Percentiles rank a stretch among this genome's conserved stretches.
Conservation (phyloP, 1,140 invertebrate species). For the Temnothorax longispinosus region DNA sequence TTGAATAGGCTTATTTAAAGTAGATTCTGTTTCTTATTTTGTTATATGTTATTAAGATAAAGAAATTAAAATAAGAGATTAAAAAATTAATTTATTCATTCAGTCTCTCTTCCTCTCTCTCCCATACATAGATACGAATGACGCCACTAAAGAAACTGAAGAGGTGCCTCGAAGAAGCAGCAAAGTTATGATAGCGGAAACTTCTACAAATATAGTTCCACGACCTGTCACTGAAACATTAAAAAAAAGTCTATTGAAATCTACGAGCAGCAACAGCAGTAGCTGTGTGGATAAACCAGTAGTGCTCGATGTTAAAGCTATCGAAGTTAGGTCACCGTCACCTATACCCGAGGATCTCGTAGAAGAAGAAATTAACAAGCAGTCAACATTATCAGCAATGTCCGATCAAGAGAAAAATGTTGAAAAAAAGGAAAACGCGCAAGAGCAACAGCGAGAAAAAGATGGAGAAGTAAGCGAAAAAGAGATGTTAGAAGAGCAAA, state of each 20-base stretch:
- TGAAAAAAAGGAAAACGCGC: constrained; percentile 26
- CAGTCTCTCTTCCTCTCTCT: no score
- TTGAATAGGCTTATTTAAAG: neutral
- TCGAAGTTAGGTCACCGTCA: constrained; percentile 76
- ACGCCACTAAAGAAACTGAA: neutral
- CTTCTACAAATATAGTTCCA: neutral
- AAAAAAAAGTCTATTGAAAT: constrained; percentile 76
- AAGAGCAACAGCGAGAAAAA: constrained; percentile 42
- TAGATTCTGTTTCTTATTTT: neutral
- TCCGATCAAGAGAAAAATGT: constrained; percentile 27
- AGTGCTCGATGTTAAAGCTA: constrained; percentile 63
- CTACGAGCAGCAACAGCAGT: constrained; percentile 61
- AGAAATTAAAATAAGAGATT: neutral
- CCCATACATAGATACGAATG: neutral
- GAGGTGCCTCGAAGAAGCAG: neutral
- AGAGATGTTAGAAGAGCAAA: constrained; percentile 23
- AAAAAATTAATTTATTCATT: neutral
- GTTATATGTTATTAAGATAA: neutral
- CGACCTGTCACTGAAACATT: constrained; percentile 43
- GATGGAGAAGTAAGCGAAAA: constrained; percentile 35
- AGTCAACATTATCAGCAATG: neutral
- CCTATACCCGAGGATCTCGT: constrained; percentile 81
- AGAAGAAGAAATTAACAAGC: constrained; percentile 69
- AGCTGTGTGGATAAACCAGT: constrained; percentile 54
- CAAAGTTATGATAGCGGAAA: constrained; percentile 3